Evolutionary conservation across 2,113 vertebrate genomes (phyloP).

Genomic region (Sitta europaea): DNA sequence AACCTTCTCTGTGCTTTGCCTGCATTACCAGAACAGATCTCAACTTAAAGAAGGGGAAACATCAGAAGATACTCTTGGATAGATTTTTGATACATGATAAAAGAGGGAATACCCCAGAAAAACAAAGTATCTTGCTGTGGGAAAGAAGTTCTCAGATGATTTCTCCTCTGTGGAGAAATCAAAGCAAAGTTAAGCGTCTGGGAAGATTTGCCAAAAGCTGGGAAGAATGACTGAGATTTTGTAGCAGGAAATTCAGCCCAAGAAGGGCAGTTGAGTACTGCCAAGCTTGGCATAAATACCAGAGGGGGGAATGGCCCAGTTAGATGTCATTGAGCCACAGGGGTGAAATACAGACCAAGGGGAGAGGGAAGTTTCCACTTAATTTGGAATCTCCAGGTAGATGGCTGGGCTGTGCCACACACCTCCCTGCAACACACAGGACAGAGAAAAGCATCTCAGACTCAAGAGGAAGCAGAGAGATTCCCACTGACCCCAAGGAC

Average conservation of each 20-base stretch:
- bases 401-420: not conserved
- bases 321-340: not conserved
- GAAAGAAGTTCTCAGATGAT: not conserved
- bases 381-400: not conserved
- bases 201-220: not conserved
- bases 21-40: not conserved
- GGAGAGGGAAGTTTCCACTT: not conserved
- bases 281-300: not conserved
- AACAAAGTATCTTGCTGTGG: not conserved
- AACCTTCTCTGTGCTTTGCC: not conserved
- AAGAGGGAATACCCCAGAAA: not conserved
- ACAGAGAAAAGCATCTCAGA: not conserved
- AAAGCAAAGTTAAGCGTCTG: not conserved
- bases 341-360: not conserved
- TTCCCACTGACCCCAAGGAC: not conserved
- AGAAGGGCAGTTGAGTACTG: not conserved
- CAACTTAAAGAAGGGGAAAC: not conserved
- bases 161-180: not conserved
- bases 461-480: not conserved
- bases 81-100: not conserved
- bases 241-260: accelerated
- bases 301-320: not conserved
- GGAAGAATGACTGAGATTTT: not conserved
- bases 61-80: not conserved
- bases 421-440: accelerated